These are phyloP conservation scores for Prionailurus bengalensis DNA, from an alignment of 2,113 vertebrate genomes.

Conservation along the genomic window DNA sequence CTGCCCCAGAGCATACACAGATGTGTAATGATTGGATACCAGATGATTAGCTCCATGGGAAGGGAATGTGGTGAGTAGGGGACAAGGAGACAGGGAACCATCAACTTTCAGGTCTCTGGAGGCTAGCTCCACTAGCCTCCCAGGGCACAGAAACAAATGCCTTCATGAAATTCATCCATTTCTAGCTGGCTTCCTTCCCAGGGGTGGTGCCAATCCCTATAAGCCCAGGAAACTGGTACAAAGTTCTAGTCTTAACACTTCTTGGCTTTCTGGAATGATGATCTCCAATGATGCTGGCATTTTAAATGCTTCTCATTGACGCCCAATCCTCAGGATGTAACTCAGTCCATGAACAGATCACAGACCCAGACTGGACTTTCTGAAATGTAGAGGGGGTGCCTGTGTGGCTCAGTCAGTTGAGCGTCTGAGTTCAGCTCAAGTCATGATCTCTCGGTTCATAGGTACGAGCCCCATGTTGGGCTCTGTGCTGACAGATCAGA, in stretches of 20 bases:
- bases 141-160: background rate
- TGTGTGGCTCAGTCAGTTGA: too few relatives aligned
- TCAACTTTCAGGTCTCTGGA: background rate
- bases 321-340: background rate
- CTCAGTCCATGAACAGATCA: background rate
- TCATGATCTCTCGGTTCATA: too few relatives aligned
- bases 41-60: background rate
- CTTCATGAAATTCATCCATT: background rate
- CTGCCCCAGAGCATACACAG: accelerated
- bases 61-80: background rate
- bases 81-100: background rate
- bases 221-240: background rate
- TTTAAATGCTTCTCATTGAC: background rate
- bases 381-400: background rate
- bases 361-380: background rate
- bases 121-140: background rate
- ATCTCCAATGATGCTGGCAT: background rate
- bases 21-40: background rate
- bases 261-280: background rate
- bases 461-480: too few relatives aligned
- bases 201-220: background rate
- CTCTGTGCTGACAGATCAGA: too few relatives aligned
- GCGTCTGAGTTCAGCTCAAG: too few relatives aligned
- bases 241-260: background rate
- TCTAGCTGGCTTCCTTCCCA: background rate